A percentile compares a stretch with the other conserved stretches of the same genome.
Evolutionary conservation across 2,113 vertebrate species (phyloP).

Genomic region (Pristiophorus japonicus): DNA sequence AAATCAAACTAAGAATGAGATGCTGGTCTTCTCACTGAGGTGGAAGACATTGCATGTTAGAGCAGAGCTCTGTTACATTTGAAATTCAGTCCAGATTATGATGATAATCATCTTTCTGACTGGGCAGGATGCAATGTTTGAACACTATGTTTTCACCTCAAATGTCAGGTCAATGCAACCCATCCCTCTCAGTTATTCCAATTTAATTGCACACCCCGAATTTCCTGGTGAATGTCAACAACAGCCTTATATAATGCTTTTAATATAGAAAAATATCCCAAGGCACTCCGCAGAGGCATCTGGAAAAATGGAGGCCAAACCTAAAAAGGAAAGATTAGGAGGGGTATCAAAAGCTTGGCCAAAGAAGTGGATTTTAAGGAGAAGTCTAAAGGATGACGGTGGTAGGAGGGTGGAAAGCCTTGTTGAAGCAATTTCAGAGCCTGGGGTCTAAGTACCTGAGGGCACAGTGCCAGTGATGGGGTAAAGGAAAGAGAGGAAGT

Average conservation of each 20-base stretch:
- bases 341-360: too few species aligned
- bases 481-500: background rate
- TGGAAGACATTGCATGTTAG: background rate
- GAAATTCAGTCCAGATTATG: background rate
- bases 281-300: background rate
- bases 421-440: background rate
- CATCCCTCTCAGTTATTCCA: background rate
- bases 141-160: background rate
- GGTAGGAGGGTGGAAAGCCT: background rate
- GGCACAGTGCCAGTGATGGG: background rate
- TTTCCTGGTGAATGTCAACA: background rate
- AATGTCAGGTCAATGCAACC: background rate
- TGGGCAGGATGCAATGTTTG: background rate
- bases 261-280: background rate
- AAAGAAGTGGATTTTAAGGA: too few species aligned
- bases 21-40: background rate
- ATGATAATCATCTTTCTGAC: background rate
- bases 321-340: background rate
- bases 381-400: background rate
- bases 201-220: background rate
- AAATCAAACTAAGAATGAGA: slow-evolving; percentile 11
- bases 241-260: background rate
- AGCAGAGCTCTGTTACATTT: background rate
- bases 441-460: background rate
- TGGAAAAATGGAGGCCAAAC: background rate